These are phyloP conservation scores for Notothenia rossii DNA, from an alignment of 2,113 vertebrate species.

Conservation along the genomic window DNA sequence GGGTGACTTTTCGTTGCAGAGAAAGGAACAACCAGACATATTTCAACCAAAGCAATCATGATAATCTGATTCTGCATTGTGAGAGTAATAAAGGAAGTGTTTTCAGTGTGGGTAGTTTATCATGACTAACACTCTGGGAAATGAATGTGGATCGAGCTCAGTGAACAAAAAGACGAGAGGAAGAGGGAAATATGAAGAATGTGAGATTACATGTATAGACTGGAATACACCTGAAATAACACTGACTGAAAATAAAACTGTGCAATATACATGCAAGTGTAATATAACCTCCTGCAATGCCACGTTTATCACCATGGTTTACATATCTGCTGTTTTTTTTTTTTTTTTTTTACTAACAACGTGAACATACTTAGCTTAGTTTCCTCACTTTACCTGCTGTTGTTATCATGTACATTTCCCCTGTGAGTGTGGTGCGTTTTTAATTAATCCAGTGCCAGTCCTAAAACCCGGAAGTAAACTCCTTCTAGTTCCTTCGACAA, in stretches of 20 bases:
- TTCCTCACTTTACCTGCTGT: too few relatives aligned
- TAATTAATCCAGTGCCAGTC: not conserved
- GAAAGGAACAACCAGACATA: not conserved
- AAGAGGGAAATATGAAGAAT: not conserved
- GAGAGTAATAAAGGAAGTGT: slow-evolving; percentile 10
- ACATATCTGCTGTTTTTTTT: too few relatives aligned
- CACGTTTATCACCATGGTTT: too few relatives aligned
- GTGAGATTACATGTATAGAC: slow-evolving; percentile 28
- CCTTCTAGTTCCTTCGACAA: too few relatives aligned
- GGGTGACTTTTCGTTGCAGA: not conserved
- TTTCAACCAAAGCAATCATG: slow-evolving; percentile 21
- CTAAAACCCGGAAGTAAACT: too few relatives aligned
- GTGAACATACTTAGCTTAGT: too few relatives aligned
- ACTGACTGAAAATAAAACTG: too few relatives aligned
- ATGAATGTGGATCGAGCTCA: slow-evolving; percentile 36
- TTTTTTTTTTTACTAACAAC: too few relatives aligned
- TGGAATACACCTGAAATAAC: not conserved
- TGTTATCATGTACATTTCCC: too few relatives aligned
- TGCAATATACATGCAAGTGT: too few relatives aligned
- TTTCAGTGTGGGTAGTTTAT: slow-evolving; percentile 8
- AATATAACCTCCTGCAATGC: too few relatives aligned
- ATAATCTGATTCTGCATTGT: not conserved
- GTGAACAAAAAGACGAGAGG: slow-evolving; percentile 17
- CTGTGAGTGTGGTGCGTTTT: not conserved
- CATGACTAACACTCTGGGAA: slow-evolving; percentile 40